These are phyloP conservation scores for Linnaemya vulpina DNA, from an alignment of 2,888 invertebrate species.

Conservation along the genomic window DNA sequence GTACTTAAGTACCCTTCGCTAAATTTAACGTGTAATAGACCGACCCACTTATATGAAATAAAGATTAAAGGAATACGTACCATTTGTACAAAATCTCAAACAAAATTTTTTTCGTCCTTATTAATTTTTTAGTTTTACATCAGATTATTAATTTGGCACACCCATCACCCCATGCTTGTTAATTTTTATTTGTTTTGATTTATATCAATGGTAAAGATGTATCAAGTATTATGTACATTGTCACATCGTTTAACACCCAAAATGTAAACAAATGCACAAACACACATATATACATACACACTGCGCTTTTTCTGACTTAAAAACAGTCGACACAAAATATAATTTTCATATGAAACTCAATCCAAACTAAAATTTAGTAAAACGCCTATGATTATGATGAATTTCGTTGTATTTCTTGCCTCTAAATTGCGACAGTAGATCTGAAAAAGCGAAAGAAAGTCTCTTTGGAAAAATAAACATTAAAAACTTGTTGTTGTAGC, in stretches of 20 bases:
- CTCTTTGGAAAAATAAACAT: too few relatives aligned
- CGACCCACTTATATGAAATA: conserved; percentile 10
- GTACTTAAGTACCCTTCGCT: conserved; percentile 51
- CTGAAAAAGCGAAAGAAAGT: too few relatives aligned
- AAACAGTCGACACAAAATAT: too few relatives aligned
- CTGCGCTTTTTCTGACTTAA: too few relatives aligned
- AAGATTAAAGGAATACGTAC: conserved; percentile 17
- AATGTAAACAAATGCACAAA: too few relatives aligned
- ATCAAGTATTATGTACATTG: background rate
- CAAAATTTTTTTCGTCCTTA: background rate
- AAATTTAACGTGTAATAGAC: conserved; percentile 49
- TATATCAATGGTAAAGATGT: conserved; percentile 13
- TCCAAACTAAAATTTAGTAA: too few relatives aligned
- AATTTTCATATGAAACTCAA: too few relatives aligned
- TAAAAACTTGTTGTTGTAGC: too few relatives aligned
- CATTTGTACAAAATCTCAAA: conserved; percentile 37
- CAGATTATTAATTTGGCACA: conserved; percentile 50
- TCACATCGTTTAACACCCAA: conserved; percentile 17
- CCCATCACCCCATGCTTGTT: conserved; percentile 29
- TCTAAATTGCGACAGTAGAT: too few relatives aligned
- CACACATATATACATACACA: too few relatives aligned
- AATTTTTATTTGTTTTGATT: conserved; percentile 44
- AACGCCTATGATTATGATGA: too few relatives aligned
- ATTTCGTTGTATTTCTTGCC: too few relatives aligned
- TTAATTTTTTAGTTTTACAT: conserved; percentile 23